Base-by-base conservation (phyloP, 2,888 invertebrate genomes). In the Capitulum mitella region DNA sequence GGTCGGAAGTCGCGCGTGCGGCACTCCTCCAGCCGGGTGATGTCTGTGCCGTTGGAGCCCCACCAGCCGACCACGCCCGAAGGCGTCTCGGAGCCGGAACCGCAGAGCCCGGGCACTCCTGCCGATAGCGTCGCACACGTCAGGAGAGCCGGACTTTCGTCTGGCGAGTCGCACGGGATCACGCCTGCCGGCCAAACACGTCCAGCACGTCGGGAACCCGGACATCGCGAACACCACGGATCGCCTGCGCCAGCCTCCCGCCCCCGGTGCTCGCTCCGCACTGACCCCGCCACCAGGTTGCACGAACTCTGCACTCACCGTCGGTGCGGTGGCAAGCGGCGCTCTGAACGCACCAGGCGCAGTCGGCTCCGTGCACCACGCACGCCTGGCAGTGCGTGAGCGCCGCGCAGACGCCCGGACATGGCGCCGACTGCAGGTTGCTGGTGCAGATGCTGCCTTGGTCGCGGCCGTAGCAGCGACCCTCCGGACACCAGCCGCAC, bases 281-380 rank as follows among this genome's bases (percentile, higher is more conserved):
- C n/a, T n/a, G n/a, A n/a, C n/a, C n/a, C n/a, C n/a, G n/a, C n/a
- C n/a, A n/a, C n/a, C n/a, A n/a, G n/a, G n/a, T n/a, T n/a, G n/a
- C n/a, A n/a, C n/a, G n/a, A n/a, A n/a, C n/a, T n/a, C n/a, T n/a
- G n/a, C n/a, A 32, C 61, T 61, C 87, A 89, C 92, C 93, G 84
- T 93, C 92, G 83, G 92, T 92, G 83, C 93, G 92, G 85, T 95
- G 95, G 84, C 97, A 97, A 70, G 92, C 89, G 0, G 94, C 94
- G 84, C 95, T 95, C 85, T 96, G 95, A 2, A 97, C 95, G 85
- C 97, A 97, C 96, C 97, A 97, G 70, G 92, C 92, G 84, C 94
- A 95, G 82, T 93, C 92, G 78, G 92, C 91, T 3, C 93, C 92
- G 83, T 94, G 93, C 80, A 94, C 92, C 81, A 95, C 88, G 85